Conservation (phyloP, 2,888 invertebrate species). For the Lepidochrysops patricia region DNA sequence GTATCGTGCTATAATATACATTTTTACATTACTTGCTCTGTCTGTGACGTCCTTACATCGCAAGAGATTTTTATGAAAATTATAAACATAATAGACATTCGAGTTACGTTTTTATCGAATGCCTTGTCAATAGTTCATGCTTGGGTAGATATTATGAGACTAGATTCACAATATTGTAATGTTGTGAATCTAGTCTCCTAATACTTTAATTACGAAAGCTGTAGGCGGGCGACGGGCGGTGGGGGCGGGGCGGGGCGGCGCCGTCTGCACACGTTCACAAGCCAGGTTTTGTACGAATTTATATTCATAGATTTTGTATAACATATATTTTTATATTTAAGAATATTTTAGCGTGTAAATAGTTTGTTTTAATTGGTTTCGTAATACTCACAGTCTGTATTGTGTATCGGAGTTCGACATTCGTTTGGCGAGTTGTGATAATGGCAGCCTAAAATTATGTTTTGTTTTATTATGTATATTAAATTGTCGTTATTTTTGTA, state of each 20-base stretch:
- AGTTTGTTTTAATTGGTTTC: conserved; percentile 15
- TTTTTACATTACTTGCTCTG: too few species aligned
- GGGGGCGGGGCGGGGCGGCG: neutral
- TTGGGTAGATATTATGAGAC: too few species aligned
- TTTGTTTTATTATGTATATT: conserved; percentile 28
- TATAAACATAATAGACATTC: too few species aligned
- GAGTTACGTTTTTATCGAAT: too few species aligned
- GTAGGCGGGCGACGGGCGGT: neutral
- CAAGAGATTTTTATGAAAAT: too few species aligned
- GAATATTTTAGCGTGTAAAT: conserved; percentile 25
- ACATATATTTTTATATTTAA: conserved; percentile 23
- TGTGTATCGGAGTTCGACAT: conserved; percentile 10
- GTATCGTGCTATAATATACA: too few species aligned
- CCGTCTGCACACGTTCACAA: neutral
- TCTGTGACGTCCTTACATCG: too few species aligned
- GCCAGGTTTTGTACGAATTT: conserved; percentile 13
- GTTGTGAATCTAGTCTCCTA: too few species aligned
- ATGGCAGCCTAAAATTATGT: conserved; percentile 26
- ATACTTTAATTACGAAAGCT: too few species aligned
- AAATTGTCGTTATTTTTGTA: conserved; percentile 34
- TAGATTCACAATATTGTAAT: too few species aligned
- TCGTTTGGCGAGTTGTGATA: conserved; percentile 25
- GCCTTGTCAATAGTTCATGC: too few species aligned
- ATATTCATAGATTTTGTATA: conserved; percentile 25
- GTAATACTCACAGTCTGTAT: conserved; percentile 14